Base-by-base conservation (phyloP, 92 coral and sea anemone genomes). In the Galaxea fascicularis region DNA sequence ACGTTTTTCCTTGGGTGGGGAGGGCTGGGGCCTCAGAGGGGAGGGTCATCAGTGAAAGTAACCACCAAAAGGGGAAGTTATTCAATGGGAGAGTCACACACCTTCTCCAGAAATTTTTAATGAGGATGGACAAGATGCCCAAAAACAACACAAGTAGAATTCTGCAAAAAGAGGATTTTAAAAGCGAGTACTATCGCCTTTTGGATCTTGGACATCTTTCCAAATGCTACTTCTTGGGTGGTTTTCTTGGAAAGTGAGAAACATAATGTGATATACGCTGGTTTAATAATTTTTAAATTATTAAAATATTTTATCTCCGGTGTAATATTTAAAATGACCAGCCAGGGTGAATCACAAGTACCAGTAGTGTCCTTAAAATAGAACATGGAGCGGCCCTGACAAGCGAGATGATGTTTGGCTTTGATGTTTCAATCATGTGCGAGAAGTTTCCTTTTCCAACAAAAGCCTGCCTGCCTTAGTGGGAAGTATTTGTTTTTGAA, bases 191-290 rank as follows among this genome's bases (percentile, higher is more conserved):
- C 16, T 6, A 59, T 59, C 20, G 66, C 27, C 66, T 59, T 59
- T 59, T 59, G 66, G 66, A 59, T 59, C 66, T 59, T 25, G 27
- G 71, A 65, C 71, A 65, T 65, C 71, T 65, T 65, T 18, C 71
- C 71, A 65, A 65, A 65, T 65, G 71, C 71, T 65, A 16, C 21
- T 65, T 54, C n/a, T 54, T 54, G 4, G 60, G 11, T 54, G 60
- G 60, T 16, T 54, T 54, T 54, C 60, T 54, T 54, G 60, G n/a
- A n/a, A n/a, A n/a, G n/a, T n/a, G n/a, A n/a, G n/a, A n/a, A n/a
- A n/a, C n/a, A n/a, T n/a, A n/a, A n/a, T n/a, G n/a, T n/a, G n/a
- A n/a, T n/a, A n/a, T n/a, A n/a, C n/a, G n/a, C n/a, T n/a, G n/a
- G n/a, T n/a, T n/a, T n/a, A n/a, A n/a, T n/a, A n/a, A n/a, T n/a